Evolutionary conservation across 64 coral and sea anemone genomes (phyloP).

Genomic region (Montipora foliosa): DNA sequence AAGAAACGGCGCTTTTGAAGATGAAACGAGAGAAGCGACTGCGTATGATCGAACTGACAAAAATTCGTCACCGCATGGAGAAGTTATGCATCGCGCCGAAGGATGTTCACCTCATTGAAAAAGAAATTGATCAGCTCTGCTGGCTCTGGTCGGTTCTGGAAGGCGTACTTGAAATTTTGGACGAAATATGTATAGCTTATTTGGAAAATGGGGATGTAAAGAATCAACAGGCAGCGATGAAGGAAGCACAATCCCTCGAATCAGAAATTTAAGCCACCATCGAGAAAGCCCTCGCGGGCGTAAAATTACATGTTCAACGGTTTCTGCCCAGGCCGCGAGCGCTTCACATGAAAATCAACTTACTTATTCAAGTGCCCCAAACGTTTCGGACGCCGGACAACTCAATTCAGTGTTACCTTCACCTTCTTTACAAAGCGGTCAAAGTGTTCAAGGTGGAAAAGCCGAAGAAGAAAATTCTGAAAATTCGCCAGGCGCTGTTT

Average conservation of each 20-base stretch:
- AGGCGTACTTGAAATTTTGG: no score
- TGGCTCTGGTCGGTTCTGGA: conserved; percentile 22
- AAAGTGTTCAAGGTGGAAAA: neutral
- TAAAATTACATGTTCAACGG: neutral
- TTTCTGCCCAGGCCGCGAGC: neutral
- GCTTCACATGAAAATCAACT: no score
- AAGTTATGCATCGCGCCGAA: conserved; percentile 16
- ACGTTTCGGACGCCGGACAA: neutral
- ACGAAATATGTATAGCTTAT: no score
- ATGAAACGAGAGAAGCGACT: conserved; percentile 8
- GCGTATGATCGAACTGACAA: conserved; percentile 10
- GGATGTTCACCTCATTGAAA: conserved; percentile 26
- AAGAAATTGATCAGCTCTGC: conserved; percentile 29
- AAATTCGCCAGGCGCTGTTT: neutral
- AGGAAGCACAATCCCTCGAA: conserved; percentile 64
- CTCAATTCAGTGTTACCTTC: neutral
- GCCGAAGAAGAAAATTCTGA: neutral
- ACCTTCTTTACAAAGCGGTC: neutral
- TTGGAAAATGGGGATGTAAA: conserved; percentile 22
- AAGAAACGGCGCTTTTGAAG: neutral
- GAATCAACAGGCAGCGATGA: conserved; percentile 14
- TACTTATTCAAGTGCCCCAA: neutral
- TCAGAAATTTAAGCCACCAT: conserved; percentile 41
- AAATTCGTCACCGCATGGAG: conserved; percentile 37
- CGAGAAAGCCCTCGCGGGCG: conserved; percentile 39